Evolutionary conservation across 1,140 invertebrate genomes (phyloP).

Genomic region (Drosophila asahinai): DNA sequence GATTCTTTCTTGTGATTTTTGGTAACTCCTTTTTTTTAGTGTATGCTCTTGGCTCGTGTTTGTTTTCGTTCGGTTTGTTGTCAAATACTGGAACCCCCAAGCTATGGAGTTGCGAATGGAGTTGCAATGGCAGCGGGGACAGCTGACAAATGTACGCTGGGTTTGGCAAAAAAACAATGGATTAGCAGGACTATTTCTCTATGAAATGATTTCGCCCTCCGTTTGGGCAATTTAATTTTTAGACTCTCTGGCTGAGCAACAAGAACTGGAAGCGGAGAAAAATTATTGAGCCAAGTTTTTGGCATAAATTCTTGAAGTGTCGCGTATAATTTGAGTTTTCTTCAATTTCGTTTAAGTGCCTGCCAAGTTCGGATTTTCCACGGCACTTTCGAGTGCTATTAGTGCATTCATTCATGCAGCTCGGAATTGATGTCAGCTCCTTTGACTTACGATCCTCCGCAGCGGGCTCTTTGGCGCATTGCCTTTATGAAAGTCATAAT

Average conservation of each 20-base stretch:
- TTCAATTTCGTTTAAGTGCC: constrained; percentile 51
- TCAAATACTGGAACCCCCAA: constrained; percentile 27
- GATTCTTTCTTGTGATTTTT: background rate
- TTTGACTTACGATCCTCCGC: constrained; percentile 66
- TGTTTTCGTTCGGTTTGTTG: constrained; percentile 41
- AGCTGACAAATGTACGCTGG: constrained; percentile 47
- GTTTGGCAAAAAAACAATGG: constrained; percentile 20
- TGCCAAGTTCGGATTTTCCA: constrained; percentile 33
- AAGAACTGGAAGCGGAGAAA: background rate
- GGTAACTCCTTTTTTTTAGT: background rate
- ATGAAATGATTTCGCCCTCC: constrained; percentile 20
- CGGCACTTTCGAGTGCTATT: constrained; percentile 53
- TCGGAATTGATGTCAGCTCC: constrained; percentile 51
- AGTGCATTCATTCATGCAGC: constrained; percentile 62
- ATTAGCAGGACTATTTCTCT: constrained; percentile 35
- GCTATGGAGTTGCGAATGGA: constrained; percentile 19
- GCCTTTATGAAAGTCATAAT: constrained; percentile 65
- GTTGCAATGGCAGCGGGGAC: constrained; percentile 14
- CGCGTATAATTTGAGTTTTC: constrained; percentile 59
- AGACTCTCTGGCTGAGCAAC: constrained; percentile 5
- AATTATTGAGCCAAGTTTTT: constrained; percentile 55
- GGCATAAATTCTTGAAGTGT: constrained; percentile 70
- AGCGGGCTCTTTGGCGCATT: constrained; percentile 65
- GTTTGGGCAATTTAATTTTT: constrained; percentile 42
- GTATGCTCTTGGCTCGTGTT: constrained; percentile 15